phyloP scores from a whole-genome alignment of 1,140 invertebrate species.

The Ceratosolen solmsi region DNA sequence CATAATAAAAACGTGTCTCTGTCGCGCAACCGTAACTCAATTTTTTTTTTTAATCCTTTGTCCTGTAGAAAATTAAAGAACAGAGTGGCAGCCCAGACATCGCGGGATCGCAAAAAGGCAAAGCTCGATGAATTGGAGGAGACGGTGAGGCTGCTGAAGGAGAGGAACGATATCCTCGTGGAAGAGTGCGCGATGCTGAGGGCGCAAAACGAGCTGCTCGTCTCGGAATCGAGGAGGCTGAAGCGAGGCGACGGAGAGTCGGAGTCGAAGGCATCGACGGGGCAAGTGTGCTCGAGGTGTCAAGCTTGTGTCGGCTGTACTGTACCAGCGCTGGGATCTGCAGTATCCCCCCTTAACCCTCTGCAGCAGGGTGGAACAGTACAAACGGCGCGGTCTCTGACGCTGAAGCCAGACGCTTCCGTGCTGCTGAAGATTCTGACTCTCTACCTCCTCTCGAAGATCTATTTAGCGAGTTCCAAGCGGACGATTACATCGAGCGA shows the following conservation, averaged over 20 bases:
- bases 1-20: too few relatives aligned
- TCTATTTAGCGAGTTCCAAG: constrained; percentile 80
- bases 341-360: constrained; percentile 82
- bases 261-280: constrained; percentile 57
- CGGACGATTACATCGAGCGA: constrained; percentile 79
- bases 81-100: constrained; percentile 97
- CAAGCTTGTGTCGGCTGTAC: constrained; percentile 76
- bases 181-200: constrained; percentile 79
- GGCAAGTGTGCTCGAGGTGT: constrained; percentile 70
- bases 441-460: constrained; percentile 86
- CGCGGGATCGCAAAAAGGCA: constrained; percentile 96
- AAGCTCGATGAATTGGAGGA: constrained; percentile 91
- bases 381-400: constrained; percentile 76
- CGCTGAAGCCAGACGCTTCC: constrained; percentile 64
- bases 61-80: constrained; percentile 93
- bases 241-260: constrained; percentile 73
- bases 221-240: constrained; percentile 78
- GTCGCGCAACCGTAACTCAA: too few relatives aligned
- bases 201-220: constrained; percentile 78
- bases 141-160: constrained; percentile 78
- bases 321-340: constrained; percentile 79
- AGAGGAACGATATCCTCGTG: constrained; percentile 78
- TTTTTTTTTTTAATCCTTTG: constrained; percentile 19
- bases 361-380: constrained; percentile 85
- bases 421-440: constrained; percentile 80